These are phyloP conservation scores for Pseudopleuronectes americanus DNA, from an alignment of 2,797 vertebrate species.

Conservation along the genomic window DNA sequence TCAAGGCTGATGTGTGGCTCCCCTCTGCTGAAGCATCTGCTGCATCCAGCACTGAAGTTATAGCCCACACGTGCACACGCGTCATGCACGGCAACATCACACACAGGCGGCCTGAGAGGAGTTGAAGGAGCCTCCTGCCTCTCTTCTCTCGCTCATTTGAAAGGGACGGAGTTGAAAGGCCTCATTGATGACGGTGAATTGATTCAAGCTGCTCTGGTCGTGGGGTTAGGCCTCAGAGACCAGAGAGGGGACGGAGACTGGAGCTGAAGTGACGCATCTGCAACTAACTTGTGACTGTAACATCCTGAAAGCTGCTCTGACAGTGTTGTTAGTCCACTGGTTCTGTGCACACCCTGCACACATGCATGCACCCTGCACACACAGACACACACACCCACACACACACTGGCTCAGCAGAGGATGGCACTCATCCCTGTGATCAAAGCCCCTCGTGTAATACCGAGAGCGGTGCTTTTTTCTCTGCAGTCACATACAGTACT, in stretches of 20 bases:
- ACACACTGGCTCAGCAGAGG: slow-evolving; percentile 32
- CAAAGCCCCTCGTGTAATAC: slow-evolving; percentile 61
- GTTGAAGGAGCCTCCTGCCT: slow-evolving; percentile 46
- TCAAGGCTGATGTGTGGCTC: slow-evolving; percentile 69
- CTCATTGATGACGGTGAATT: slow-evolving; percentile 53
- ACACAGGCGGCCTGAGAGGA: slow-evolving; percentile 40
- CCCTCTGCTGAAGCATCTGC: slow-evolving; percentile 73
- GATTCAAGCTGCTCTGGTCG: slow-evolving; percentile 46
- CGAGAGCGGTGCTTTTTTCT: slow-evolving; percentile 28
- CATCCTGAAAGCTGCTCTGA: background rate
- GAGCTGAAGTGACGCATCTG: slow-evolving; percentile 2
- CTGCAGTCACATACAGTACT: slow-evolving; percentile 23
- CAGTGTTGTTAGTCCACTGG: slow-evolving; percentile 4
- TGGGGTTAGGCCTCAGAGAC: slow-evolving; percentile 39
- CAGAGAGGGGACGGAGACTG: background rate
- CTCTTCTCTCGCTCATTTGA: slow-evolving; percentile 69
- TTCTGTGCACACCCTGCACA: slow-evolving; percentile 6
- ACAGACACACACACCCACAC: background rate
- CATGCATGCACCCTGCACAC: background rate
- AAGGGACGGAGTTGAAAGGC: slow-evolving; percentile 69
- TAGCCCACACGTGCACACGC: too few species aligned
- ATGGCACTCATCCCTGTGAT: slow-evolving; percentile 67
- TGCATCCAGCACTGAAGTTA: slow-evolving; percentile 41
- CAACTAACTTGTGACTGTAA: background rate
- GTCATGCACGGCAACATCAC: background rate